Conservation (phyloP, 2,797 vertebrate species). For the Xerus rutilus region DNA sequence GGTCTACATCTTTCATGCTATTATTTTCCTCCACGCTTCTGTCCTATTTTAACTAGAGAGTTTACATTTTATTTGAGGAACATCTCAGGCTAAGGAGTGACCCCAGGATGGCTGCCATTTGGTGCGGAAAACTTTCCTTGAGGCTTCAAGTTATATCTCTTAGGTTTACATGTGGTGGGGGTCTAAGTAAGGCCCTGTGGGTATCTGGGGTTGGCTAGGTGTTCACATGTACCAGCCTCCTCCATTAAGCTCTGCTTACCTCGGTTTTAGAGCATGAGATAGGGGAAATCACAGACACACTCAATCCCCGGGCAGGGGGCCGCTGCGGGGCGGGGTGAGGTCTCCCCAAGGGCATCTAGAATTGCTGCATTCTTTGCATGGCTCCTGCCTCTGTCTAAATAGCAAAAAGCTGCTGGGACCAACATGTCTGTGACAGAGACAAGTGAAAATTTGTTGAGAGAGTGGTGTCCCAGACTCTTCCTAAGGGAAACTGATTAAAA, state of each 20-base stretch:
- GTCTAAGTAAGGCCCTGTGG: neutral
- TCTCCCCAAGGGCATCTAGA: conserved; percentile 50
- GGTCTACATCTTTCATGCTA: neutral
- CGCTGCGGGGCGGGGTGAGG: neutral
- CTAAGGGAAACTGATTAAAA: conserved; percentile 77
- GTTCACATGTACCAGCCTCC: conserved; percentile 9
- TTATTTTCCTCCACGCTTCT: conserved; percentile 41
- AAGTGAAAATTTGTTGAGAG: conserved; percentile 74
- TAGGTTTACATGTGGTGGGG: neutral
- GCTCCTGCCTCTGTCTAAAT: conserved; percentile 64
- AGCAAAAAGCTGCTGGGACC: conserved; percentile 45
- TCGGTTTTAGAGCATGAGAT: neutral
- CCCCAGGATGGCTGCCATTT: neutral
- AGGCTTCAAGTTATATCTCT: neutral
- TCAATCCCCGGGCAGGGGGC: neutral
- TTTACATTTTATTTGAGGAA: conserved; percentile 16
- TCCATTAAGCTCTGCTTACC: neutral
- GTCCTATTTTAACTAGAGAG: neutral
- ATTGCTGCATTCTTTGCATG: conserved; percentile 50
- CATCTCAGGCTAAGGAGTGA: conserved; percentile 18
- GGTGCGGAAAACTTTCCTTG: conserved; percentile 21
- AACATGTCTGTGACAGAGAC: conserved; percentile 48
- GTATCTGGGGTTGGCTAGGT: neutral
- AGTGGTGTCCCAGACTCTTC: conserved; percentile 64
- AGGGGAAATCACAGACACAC: conserved; percentile 16